These are phyloP conservation scores for Brachyhypopomus occidentalis DNA, from an alignment of 2,113 vertebrate species.

Conservation along the genomic window DNA sequence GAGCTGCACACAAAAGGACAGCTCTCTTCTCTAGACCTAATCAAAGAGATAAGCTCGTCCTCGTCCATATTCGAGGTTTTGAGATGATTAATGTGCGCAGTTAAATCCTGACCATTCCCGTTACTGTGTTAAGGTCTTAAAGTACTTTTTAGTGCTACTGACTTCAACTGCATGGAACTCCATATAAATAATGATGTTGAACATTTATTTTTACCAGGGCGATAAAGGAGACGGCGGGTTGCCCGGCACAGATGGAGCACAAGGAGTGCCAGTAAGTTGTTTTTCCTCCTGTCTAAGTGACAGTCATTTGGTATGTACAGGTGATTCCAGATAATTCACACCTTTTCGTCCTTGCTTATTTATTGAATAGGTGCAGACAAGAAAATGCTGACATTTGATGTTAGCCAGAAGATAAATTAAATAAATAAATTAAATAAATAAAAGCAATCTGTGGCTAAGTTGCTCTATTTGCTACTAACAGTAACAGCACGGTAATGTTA, in stretches of 20 bases:
- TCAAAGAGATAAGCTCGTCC: background rate
- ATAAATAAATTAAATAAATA: too few relatives aligned
- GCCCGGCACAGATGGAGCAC: constrained; percentile 62
- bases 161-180: background rate
- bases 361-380: too few relatives aligned
- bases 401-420: too few relatives aligned
- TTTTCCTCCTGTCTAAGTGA: background rate
- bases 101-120: background rate
- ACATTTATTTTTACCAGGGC: constrained; percentile 60
- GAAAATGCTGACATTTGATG: too few relatives aligned
- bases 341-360: background rate
- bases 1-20: background rate
- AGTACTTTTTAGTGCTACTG: background rate
- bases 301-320: background rate
- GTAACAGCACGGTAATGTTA: background rate
- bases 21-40: background rate
- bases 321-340: background rate
- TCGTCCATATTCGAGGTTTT: background rate
- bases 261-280: constrained; percentile 68
- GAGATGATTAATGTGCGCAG: background rate
- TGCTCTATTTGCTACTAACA: too few relatives aligned
- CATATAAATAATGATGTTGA: background rate
- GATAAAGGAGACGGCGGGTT: constrained; percentile 57
- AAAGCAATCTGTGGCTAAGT: too few relatives aligned
- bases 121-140: background rate